phyloP scores from a whole-genome alignment of 2,888 invertebrate genomes.

The Thalpophila matura region DNA sequence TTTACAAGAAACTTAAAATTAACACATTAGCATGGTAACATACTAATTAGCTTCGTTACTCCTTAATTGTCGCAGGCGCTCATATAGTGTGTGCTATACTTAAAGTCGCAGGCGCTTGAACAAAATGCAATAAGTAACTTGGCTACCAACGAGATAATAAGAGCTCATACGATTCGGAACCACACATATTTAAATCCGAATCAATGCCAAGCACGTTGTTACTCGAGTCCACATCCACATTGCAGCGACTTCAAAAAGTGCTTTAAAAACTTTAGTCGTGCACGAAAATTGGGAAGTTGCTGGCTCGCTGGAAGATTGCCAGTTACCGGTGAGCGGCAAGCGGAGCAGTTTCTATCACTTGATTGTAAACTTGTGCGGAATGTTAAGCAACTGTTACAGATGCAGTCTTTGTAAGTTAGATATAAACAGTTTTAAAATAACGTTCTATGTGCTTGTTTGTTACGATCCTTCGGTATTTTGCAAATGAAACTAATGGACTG shows the following conservation, averaged over 20 bases:
- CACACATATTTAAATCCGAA: slow-evolving; percentile 1
- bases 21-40: too few species aligned
- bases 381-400: slow-evolving; percentile 29
- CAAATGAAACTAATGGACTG: too few species aligned
- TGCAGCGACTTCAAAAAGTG: slow-evolving; percentile 25
- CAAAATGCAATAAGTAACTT: too few species aligned
- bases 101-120: too few species aligned
- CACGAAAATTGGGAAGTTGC: slow-evolving; percentile 18
- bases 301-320: slow-evolving; percentile 22
- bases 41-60: too few species aligned
- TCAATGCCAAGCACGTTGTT: slow-evolving; percentile 44
- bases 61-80: too few species aligned
- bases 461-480: too few species aligned
- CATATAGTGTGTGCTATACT: too few species aligned
- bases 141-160: neutral
- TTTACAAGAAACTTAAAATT: too few species aligned
- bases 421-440: slow-evolving; percentile 24
- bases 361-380: slow-evolving; percentile 47
- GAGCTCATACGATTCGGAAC: neutral
- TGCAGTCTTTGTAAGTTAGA: neutral
- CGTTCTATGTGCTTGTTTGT: neutral
- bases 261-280: slow-evolving; percentile 34
- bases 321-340: slow-evolving; percentile 14
- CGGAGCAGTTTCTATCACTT: slow-evolving; percentile 41
- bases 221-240: slow-evolving; percentile 7